These are phyloP conservation scores for Pelodytes ibericus DNA, from an alignment of 2,797 vertebrate genomes.

Conservation along the genomic window DNA sequence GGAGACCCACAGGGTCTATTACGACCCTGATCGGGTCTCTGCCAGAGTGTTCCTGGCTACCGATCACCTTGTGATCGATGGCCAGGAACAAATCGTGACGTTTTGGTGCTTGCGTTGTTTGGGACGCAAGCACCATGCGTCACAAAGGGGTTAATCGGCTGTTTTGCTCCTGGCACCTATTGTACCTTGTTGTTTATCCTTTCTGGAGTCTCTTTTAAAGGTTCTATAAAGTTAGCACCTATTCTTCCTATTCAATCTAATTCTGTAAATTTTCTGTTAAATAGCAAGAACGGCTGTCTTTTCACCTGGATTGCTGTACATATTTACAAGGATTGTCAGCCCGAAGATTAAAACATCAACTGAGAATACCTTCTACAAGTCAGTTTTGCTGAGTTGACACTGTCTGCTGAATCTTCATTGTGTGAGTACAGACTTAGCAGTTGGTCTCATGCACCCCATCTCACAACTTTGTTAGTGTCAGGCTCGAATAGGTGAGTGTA, in stretches of 20 bases:
- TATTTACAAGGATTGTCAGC: neutral
- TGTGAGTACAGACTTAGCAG: neutral
- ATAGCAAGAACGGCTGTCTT: neutral
- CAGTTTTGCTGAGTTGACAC: neutral
- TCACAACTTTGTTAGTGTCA: conserved; percentile 1
- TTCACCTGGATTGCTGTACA: neutral
- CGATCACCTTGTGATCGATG: too few species aligned
- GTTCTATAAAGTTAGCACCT: neutral
- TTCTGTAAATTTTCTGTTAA: neutral
- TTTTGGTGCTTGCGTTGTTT: too few species aligned
- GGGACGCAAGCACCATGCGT: too few species aligned
- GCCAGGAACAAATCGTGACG: too few species aligned
- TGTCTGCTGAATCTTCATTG: neutral
- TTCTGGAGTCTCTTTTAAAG: neutral
- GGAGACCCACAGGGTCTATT: too few species aligned
- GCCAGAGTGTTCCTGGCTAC: too few species aligned
- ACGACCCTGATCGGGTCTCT: too few species aligned
- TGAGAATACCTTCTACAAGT: neutral
- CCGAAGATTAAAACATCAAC: neutral
- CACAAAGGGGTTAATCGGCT: too few species aligned
- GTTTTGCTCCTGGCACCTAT: neutral
- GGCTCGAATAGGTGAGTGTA: too few species aligned
- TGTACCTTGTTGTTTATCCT: neutral
- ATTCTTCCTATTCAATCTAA: neutral
- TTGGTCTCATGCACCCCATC: neutral